phyloP scores from a whole-genome alignment of 2,797 vertebrate genomes.

The Chaunax sp. region DNA sequence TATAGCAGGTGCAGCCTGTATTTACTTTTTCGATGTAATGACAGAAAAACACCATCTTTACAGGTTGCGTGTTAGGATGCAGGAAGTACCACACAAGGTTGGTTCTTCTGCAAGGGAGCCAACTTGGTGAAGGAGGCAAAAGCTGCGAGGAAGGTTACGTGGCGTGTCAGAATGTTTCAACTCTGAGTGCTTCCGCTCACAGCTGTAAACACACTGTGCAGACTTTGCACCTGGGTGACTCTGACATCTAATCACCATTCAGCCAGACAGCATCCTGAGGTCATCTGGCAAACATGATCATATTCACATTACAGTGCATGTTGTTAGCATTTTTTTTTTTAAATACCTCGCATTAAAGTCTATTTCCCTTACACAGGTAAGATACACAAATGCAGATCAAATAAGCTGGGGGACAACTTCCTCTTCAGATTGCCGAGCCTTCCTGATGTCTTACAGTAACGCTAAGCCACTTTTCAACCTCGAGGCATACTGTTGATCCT shows the following conservation, averaged over 20 bases:
- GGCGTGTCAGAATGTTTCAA: slow-evolving; percentile 6
- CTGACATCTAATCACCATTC: slow-evolving; percentile 20
- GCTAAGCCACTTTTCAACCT: slow-evolving; percentile 7
- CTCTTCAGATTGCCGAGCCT: background rate
- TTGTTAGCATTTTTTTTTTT: slow-evolving; percentile 3
- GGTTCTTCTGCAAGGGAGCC: background rate
- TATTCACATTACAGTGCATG: slow-evolving; percentile 18
- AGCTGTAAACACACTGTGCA: background rate
- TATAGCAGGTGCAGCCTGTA: slow-evolving; percentile 35
- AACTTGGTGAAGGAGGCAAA: slow-evolving; percentile 13
- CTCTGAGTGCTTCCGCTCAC: background rate
- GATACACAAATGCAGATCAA: slow-evolving; percentile 17
- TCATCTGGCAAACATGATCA: slow-evolving; percentile 25
- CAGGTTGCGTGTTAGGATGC: slow-evolving; percentile 23
- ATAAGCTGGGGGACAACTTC: slow-evolving; percentile 2
- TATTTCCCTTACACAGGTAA: slow-evolving; percentile 1
- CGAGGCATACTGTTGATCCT: background rate
- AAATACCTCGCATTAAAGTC: slow-evolving; percentile 23
- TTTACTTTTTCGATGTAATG: slow-evolving; percentile 43
- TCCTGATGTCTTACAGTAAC: background rate
- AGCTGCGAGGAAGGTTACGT: background rate
- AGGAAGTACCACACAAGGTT: slow-evolving; percentile 1
- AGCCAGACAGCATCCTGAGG: background rate
- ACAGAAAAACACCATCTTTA: slow-evolving; percentile 25
- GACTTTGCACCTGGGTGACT: slow-evolving; percentile 23